These are phyloP conservation scores for Salpingus planirostris DNA, from an alignment of 2,888 invertebrate genomes.

Conservation along the genomic window DNA sequence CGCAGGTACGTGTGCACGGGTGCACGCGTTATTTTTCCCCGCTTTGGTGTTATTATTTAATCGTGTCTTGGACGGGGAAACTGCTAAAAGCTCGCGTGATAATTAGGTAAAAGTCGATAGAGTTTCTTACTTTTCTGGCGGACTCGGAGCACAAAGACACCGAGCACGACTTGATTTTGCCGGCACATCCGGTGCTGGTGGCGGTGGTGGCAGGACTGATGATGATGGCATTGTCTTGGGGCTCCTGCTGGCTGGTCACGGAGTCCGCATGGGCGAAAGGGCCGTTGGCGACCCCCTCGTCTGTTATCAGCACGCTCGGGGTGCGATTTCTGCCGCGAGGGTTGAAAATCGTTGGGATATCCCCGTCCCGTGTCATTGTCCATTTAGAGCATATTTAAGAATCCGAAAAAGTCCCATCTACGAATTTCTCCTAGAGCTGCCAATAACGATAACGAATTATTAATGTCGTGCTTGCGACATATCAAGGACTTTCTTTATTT, in stretches of 20 bases:
- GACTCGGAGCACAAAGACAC: slow-evolving; percentile 73
- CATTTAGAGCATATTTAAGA: too few species aligned
- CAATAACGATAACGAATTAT: too few species aligned
- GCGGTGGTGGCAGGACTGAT: slow-evolving; percentile 30
- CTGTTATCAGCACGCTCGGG: slow-evolving; percentile 38
- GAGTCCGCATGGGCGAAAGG: slow-evolving; percentile 37
- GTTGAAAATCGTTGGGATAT: slow-evolving; percentile 75
- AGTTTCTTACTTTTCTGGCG: slow-evolving; percentile 61
- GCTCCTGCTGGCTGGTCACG: slow-evolving; percentile 32
- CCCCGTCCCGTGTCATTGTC: slow-evolving; percentile 60
- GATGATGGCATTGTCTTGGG: slow-evolving; percentile 9
- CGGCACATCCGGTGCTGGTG: slow-evolving; percentile 40
- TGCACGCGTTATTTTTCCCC: too few species aligned
- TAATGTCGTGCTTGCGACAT: too few species aligned
- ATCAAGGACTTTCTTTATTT: too few species aligned
- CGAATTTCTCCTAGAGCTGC: too few species aligned
- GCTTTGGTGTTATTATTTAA: too few species aligned
- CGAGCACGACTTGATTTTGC: slow-evolving; percentile 51
- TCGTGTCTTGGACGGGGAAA: not conserved
- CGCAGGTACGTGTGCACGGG: too few species aligned
- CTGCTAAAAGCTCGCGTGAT: too few species aligned
- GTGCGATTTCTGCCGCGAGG: slow-evolving; percentile 42
- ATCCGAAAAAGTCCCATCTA: too few species aligned
- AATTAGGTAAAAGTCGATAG: too few species aligned
- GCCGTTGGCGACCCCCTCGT: slow-evolving; percentile 36